phyloP scores from a whole-genome alignment of 2,888 invertebrate species.

The Philaethria dido region DNA sequence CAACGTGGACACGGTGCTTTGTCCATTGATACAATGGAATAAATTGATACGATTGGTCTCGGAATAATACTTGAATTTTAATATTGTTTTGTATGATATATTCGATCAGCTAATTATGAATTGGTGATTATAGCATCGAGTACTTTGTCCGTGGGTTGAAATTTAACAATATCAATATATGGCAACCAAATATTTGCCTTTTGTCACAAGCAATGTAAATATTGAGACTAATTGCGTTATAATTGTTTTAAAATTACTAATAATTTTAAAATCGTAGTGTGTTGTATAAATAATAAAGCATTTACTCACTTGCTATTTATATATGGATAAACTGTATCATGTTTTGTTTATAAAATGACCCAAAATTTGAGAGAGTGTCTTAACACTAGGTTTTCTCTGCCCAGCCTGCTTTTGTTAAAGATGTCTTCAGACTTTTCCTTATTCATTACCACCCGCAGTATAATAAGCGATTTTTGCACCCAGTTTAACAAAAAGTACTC shows the following conservation, averaged over 20 bases:
- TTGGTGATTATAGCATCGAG: slow-evolving; percentile 22
- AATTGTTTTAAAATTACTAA: not conserved
- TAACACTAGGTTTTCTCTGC: no score
- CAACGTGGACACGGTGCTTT: slow-evolving; percentile 27
- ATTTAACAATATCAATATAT: not conserved
- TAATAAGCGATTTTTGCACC: no score
- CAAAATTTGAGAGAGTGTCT: no score
- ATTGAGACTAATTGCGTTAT: not conserved
- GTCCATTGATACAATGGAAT: slow-evolving; percentile 27
- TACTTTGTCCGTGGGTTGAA: slow-evolving; percentile 10
- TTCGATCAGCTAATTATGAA: slow-evolving; percentile 30
- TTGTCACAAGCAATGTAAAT: not conserved
- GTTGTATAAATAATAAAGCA: no score
- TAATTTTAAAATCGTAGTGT: not conserved
- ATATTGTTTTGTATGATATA: slow-evolving; percentile 24
- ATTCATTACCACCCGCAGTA: no score
- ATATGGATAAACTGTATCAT: no score
- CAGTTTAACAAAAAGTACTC: no score
- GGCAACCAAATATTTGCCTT: slow-evolving; percentile 1
- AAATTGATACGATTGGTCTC: slow-evolving; percentile 22
- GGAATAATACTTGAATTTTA: slow-evolving; percentile 21
- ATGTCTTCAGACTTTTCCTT: no score
- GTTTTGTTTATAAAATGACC: no score
- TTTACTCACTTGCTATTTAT: no score
- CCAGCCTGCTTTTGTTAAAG: no score